Evolutionary conservation across 1,140 invertebrate genomes (phyloP).

Genomic region (Dufourea novaeangliae): DNA sequence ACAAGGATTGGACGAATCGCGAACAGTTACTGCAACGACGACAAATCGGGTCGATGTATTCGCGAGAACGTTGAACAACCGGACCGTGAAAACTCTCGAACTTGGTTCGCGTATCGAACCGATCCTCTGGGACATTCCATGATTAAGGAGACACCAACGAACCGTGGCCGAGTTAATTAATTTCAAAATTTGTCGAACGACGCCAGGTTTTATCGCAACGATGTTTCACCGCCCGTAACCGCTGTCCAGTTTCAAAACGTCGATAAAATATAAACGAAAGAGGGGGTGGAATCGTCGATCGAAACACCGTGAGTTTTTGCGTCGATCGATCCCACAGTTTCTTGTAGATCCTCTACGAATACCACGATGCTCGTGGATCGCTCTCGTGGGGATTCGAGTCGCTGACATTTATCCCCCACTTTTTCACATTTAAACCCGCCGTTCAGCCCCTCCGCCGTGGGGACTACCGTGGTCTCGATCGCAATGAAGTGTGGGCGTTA

Average conservation of each 20-base stretch:
- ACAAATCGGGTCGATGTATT: not conserved
- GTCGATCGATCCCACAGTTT: not conserved
- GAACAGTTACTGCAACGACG: not conserved
- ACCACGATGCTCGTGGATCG: not conserved
- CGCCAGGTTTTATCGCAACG: not conserved
- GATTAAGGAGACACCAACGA: constrained; percentile 14
- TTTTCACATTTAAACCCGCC: not conserved
- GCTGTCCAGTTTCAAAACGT: not conserved
- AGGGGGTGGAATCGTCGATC: not conserved
- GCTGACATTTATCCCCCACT: constrained; percentile 31
- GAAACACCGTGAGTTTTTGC: not conserved
- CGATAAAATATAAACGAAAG: not conserved
- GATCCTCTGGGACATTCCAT: not conserved
- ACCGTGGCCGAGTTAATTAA: not conserved
- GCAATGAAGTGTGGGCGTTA: constrained; percentile 58
- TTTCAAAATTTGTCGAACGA: not conserved
- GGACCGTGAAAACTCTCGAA: constrained; percentile 7
- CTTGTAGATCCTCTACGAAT: not conserved
- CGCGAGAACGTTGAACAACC: not conserved
- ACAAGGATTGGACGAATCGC: not conserved
- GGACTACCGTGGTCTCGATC: not conserved
- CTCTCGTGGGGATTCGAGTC: not conserved
- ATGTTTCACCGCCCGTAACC: not conserved
- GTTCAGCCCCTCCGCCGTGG: constrained; percentile 41
- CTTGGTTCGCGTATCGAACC: not conserved